phyloP scores from a whole-genome alignment of 1,140 invertebrate genomes.

The Venturia canescens region DNA sequence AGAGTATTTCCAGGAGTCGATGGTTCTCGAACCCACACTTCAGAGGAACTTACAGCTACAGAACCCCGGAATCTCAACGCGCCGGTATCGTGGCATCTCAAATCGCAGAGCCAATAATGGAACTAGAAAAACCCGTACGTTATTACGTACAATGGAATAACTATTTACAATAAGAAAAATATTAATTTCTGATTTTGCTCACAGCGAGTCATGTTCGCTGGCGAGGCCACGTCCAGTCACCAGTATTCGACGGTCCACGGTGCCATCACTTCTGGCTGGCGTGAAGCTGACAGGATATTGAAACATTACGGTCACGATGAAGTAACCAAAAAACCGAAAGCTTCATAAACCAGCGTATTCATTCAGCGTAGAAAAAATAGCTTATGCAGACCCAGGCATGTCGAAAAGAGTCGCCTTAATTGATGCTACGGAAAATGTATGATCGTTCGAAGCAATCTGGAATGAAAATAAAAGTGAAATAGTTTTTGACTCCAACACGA shows the following conservation, averaged over 20 bases:
- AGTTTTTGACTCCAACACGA: no score
- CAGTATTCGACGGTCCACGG: conserved; percentile 89
- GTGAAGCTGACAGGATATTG: conserved; percentile 83
- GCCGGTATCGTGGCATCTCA: conserved; percentile 55
- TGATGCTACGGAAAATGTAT: no score
- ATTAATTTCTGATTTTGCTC: conserved; percentile 58
- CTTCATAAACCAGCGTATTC: not conserved
- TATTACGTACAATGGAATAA: not conserved
- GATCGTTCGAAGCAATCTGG: no score
- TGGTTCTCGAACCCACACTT: conserved; percentile 84
- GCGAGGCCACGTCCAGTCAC: conserved; percentile 83
- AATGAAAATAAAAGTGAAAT: no score
- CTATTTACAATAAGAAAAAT: not conserved
- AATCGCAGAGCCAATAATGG: conserved; percentile 63
- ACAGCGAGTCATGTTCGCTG: conserved; percentile 81
- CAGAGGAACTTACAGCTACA: conserved; percentile 84
- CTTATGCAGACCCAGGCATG: no score
- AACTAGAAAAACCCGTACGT: conserved; percentile 25
- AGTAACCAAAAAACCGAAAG: not conserved
- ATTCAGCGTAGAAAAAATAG: not conserved
- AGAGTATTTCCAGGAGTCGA: conserved; percentile 76
- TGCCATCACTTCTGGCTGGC: conserved; percentile 86
- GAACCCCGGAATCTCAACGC: conserved; percentile 76
- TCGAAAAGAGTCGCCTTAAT: no score
- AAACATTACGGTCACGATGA: conserved; percentile 58